These are phyloP conservation scores for Eulemur rubriventer DNA, from an alignment of 2,797 vertebrate genomes.

Conservation along the genomic window DNA sequence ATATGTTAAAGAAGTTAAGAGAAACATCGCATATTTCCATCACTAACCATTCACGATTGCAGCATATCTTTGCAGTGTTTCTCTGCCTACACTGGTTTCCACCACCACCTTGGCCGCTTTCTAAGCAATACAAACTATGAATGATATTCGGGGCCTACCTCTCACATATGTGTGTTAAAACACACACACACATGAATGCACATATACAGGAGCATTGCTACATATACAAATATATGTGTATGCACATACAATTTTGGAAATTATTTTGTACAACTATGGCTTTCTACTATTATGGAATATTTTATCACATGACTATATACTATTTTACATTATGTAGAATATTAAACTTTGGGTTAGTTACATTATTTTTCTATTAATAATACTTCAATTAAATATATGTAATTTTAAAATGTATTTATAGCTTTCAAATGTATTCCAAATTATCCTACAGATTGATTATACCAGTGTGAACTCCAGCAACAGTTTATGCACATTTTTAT, in stretches of 20 bases:
- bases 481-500: not conserved
- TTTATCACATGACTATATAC: not conserved
- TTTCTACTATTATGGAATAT: not conserved
- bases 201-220: rapidly evolving
- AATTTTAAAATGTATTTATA: not conserved
- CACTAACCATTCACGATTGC: not conserved
- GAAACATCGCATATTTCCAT: not conserved
- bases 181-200: not conserved
- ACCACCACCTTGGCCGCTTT: no score
- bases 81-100: no score
- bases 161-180: not conserved
- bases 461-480: not conserved
- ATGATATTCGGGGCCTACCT: not conserved
- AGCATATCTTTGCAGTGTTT: rapidly evolving
- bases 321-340: not conserved
- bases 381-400: not conserved
- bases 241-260: not conserved
- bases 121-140: not conserved
- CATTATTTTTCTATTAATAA: not conserved
- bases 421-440: not conserved
- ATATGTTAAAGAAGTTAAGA: not conserved
- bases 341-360: not conserved
- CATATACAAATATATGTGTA: rapidly evolving
- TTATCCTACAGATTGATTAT: not conserved
- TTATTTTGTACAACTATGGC: not conserved